phyloP scores from a whole-genome alignment of 2,797 vertebrate species.

The Catamblyrhynchus diadema region DNA sequence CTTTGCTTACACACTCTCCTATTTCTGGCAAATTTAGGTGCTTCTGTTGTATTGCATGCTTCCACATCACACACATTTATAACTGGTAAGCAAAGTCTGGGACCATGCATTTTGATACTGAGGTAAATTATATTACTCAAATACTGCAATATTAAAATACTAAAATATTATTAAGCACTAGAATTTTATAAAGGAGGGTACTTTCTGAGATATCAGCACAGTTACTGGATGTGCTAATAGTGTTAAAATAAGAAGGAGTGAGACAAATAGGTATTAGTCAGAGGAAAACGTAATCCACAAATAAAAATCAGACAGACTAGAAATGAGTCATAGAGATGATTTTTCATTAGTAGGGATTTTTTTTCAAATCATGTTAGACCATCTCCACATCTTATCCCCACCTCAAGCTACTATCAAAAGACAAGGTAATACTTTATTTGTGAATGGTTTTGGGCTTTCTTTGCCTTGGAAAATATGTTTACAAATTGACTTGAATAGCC shows the following conservation, averaged over 20 bases:
- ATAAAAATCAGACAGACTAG: conserved; percentile 45
- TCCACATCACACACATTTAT: not conserved
- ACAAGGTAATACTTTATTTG: not conserved
- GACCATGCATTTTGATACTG: not conserved
- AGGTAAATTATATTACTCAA: not conserved
- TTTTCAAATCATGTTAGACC: not conserved
- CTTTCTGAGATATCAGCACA: conserved; percentile 38
- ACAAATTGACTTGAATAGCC: not conserved
- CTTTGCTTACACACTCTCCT: not conserved
- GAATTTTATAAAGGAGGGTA: not conserved
- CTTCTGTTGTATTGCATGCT: too few relatives aligned
- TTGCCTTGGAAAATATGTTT: not conserved
- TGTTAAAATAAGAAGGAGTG: conserved; percentile 17
- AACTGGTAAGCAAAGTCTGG: not conserved
- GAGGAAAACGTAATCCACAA: conserved; percentile 44
- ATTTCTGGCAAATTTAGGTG: not conserved
- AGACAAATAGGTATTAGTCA: conserved; percentile 58
- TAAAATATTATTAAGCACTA: not conserved
- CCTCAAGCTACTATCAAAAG: not conserved
- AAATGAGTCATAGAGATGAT: conserved; percentile 44
- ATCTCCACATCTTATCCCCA: not conserved
- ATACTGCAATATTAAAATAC: not conserved
- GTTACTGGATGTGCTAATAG: conserved; percentile 42
- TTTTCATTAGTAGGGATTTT: conserved; percentile 52
- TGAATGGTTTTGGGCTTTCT: not conserved